Evolutionary conservation across 2,888 invertebrate species (phyloP), one percentile per base, ranked within the genome.

Genomic region (Tipula confusa): DNA sequence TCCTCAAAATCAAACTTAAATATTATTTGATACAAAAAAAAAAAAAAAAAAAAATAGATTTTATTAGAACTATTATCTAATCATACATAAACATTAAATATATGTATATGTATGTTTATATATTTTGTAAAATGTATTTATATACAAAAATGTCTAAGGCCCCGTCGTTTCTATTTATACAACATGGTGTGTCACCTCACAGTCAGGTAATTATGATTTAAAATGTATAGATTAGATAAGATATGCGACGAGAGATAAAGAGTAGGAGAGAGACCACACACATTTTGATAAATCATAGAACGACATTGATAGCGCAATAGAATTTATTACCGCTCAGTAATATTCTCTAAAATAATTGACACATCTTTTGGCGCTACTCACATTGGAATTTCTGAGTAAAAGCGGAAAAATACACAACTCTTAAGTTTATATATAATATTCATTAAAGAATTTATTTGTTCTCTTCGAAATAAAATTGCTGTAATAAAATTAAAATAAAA

Each of bases 401-500:
- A 5, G n/a, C 43, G 43, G 43, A 43, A 43, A 18, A 64, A 9
- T 9, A 64, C 24, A 64, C 64, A 24, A 9, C 24, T n/a, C n/a
- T n/a, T 64, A 64, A 24, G 24, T 24, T 64, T 64, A 24, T n/a
- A n/a, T n/a, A n/a, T 64, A 64, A 64, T 11, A 24, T 64, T 64
- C 64, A 64, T 64, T 64, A 24, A 64, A 64, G 64, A 64, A 64
- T 64, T 64, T 64, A 64, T 64, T 64, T 11, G 18, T 9, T 64
- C 24, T 24, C 18, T 64, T 64, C 64, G 24, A 64, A 64, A 18
- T 24, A 24, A 64, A 24, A 43, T 15, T 43, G 43, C 15, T 43
- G 43, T 43, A 43, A 43, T 43, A 43, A 43, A 43, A 64, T 64
- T 64, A 64, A 64, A 64, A 64, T 64, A 24, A 64, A n/a, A 64